A percentile compares a stretch with the other conserved stretches of the same genome.
These are phyloP conservation scores for Anticlea derivata DNA, from an alignment of 2,888 invertebrate species.

Conservation along the genomic window DNA sequence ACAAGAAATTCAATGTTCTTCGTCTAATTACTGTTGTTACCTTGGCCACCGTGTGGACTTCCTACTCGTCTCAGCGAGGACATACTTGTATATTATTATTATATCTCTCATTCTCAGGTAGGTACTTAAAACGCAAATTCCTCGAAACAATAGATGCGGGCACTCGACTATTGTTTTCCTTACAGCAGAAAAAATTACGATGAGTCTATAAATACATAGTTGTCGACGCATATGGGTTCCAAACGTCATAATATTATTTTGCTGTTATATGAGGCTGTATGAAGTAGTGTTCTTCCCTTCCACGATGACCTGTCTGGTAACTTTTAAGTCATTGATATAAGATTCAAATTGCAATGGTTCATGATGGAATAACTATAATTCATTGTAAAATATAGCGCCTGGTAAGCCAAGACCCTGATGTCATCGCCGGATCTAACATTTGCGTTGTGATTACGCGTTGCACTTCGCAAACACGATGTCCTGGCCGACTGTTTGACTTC, in stretches of 20 bases:
- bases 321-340: too few species aligned
- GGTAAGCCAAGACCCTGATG: conserved; percentile 45
- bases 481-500: conserved; percentile 30
- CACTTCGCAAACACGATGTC: conserved; percentile 32
- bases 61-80: conserved; percentile 41
- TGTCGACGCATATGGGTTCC: conserved; percentile 17
- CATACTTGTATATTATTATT: conserved; percentile 33
- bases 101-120: conserved; percentile 33
- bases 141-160: conserved; percentile 43
- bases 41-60: conserved; percentile 47
- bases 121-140: conserved; percentile 38
- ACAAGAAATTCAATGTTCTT: conserved; percentile 45
- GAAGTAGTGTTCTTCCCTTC: conserved; percentile 11
- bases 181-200: conserved; percentile 22
- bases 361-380: too few species aligned
- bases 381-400: conserved; percentile 9
- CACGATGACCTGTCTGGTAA: too few species aligned
- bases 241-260: conserved; percentile 22
- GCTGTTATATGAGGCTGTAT: conserved; percentile 20
- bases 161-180: conserved; percentile 32
- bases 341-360: too few species aligned
- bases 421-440: conserved; percentile 40
- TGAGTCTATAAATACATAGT: conserved; percentile 30
- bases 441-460: conserved; percentile 30
- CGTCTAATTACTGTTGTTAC: conserved; percentile 47